A percentile compares a stretch with the other conserved stretches of the same genome.
Evolutionary conservation across 2,113 vertebrate genomes (phyloP).

Genomic region (Larimichthys polyactis): DNA sequence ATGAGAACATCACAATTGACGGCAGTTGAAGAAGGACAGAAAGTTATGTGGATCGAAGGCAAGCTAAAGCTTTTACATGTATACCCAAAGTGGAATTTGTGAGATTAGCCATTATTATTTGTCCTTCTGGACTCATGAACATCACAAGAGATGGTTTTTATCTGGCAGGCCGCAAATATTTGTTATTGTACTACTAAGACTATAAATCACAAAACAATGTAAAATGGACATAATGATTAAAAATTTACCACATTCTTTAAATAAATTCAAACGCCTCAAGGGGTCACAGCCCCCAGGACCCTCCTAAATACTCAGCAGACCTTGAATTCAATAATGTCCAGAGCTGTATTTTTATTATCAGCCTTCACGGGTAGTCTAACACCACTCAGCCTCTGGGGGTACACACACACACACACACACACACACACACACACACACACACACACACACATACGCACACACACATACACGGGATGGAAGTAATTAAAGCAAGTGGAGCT

Average conservation of each 20-base stretch:
- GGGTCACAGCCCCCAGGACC: conserved; percentile 21
- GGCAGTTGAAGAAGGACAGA: too few species aligned
- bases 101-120: neutral
- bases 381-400: conserved; percentile 43
- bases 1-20: too few species aligned
- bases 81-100: neutral
- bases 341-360: conserved; percentile 70
- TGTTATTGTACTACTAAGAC: neutral
- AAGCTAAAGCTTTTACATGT: neutral
- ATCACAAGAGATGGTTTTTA: neutral
- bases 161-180: neutral
- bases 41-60: neutral
- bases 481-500: conserved; percentile 82
- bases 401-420: conserved; percentile 45
- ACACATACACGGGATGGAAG: conserved; percentile 62
- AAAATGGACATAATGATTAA: conserved; percentile 6
- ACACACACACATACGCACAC: conserved; percentile 42
- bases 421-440: conserved; percentile 10
- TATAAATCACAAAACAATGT: neutral
- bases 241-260: neutral
- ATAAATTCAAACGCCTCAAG: conserved; percentile 6
- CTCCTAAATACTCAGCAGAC: conserved; percentile 47
- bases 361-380: conserved; percentile 46
- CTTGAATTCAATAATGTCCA: conserved; percentile 56
- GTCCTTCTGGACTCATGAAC: neutral